phyloP scores from a whole-genome alignment of 2,797 vertebrate genomes.

The Acomys russatus region DNA sequence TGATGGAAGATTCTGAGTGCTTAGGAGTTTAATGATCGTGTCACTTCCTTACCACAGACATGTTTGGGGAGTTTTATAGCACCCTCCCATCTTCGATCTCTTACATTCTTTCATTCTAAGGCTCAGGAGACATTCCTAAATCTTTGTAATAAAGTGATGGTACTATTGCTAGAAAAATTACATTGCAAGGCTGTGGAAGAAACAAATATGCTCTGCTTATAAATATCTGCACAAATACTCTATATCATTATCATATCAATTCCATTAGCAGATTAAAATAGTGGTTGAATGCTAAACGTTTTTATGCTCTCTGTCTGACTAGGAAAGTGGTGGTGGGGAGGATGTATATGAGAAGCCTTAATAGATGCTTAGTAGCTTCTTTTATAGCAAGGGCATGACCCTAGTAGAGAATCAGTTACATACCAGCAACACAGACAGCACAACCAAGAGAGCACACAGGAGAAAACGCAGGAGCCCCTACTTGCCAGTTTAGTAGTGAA shows the following conservation, averaged over 20 bases:
- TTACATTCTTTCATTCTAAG: background rate
- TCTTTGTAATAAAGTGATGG: background rate
- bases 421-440: background rate
- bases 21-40: background rate
- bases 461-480: background rate
- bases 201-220: background rate
- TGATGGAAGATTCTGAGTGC: too few species aligned
- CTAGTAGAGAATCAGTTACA: background rate
- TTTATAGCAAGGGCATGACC: background rate
- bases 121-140: background rate
- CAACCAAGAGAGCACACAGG: background rate
- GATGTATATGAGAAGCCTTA: background rate
- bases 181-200: background rate
- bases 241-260: constrained; percentile 5
- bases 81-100: background rate
- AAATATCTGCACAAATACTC: background rate
- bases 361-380: background rate
- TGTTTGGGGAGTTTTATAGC: background rate
- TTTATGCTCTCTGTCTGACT: background rate
- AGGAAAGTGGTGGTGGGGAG: background rate
- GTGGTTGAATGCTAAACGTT: background rate
- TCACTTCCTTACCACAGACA: background rate
- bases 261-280: background rate
- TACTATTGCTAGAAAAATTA: constrained; percentile 7
- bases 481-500: background rate